Conservation (phyloP, 1,140 invertebrate genomes). For the Ditylenchus dipsaci region DNA sequence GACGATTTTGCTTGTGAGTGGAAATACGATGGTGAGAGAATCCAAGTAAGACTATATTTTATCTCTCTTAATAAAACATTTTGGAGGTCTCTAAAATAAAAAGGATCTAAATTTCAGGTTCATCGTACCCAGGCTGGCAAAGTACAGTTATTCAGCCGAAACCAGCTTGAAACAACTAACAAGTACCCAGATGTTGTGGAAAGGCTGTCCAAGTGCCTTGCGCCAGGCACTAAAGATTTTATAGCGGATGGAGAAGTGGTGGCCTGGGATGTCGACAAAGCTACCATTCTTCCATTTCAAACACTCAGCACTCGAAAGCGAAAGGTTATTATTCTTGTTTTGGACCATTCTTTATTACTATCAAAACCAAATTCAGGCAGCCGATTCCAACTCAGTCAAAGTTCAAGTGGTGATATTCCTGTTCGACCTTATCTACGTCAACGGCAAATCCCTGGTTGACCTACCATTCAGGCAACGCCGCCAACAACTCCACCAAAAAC, state of each 20-base stretch:
- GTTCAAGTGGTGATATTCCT: conserved; percentile 95
- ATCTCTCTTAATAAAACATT: conserved; percentile 3
- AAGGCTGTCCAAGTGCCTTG: conserved; percentile 61
- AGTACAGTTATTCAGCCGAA: conserved; percentile 83
- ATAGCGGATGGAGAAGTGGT: conserved; percentile 92
- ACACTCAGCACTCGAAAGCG: conserved; percentile 90
- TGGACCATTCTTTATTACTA: too few relatives aligned
- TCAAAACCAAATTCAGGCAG: conserved; percentile 58
- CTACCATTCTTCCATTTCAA: conserved; percentile 94
- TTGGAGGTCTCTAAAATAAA: neutral
- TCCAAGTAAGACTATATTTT: conserved; percentile 71
- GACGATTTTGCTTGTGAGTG: conserved; percentile 94
- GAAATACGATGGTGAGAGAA: conserved; percentile 98
- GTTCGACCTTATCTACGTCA: conserved; percentile 92
- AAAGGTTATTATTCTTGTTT: conserved; percentile 66
- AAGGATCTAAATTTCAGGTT: conserved; percentile 70
- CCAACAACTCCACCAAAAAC: conserved; percentile 67
- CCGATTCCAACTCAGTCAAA: conserved; percentile 83
- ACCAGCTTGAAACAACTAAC: conserved; percentile 93
- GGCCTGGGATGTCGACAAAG: conserved; percentile 83
- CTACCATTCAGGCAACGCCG: conserved; percentile 72
- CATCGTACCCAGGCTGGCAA: conserved; percentile 67
- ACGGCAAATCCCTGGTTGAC: conserved; percentile 79
- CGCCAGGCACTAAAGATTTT: conserved; percentile 67
- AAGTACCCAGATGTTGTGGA: conserved; percentile 94